Evolutionary conservation across 2,888 invertebrate species (phyloP).

Genomic region (Philopedon plagiatum): DNA sequence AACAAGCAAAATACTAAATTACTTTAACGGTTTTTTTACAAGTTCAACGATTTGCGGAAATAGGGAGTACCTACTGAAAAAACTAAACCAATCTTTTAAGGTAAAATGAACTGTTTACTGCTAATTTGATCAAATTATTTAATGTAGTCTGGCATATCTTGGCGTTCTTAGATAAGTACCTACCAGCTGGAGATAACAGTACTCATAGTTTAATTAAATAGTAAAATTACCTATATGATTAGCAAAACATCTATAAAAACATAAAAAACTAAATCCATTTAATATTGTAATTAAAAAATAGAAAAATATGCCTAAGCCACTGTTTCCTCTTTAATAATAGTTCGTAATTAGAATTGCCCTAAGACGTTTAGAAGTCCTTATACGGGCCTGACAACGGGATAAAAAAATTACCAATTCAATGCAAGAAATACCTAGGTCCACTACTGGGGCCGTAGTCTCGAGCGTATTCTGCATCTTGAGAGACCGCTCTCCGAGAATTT

Average conservation of each 20-base stretch:
- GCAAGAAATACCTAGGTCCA: no score
- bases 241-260: neutral
- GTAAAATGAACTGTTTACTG: neutral
- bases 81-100: slow-evolving; percentile 4
- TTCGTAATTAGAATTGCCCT: no score
- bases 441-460: no score
- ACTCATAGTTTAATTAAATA: neutral
- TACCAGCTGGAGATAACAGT: neutral
- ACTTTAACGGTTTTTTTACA: neutral
- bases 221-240: neutral
- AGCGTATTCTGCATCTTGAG: no score
- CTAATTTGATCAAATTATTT: slow-evolving; percentile 18
- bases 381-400: no score
- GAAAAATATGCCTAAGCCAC: no score
- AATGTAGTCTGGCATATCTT: slow-evolving; percentile 15
- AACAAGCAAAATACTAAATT: neutral
- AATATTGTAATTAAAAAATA: no score
- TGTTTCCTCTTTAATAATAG: no score
- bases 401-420: no score
- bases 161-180: neutral
- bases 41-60: slow-evolving; percentile 1
- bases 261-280: no score
- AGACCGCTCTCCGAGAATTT: no score
- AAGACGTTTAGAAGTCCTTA: no score
- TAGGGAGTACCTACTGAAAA: neutral